phyloP scores from a whole-genome alignment of 2,888 invertebrate species.

The Spisula subtruncata region DNA sequence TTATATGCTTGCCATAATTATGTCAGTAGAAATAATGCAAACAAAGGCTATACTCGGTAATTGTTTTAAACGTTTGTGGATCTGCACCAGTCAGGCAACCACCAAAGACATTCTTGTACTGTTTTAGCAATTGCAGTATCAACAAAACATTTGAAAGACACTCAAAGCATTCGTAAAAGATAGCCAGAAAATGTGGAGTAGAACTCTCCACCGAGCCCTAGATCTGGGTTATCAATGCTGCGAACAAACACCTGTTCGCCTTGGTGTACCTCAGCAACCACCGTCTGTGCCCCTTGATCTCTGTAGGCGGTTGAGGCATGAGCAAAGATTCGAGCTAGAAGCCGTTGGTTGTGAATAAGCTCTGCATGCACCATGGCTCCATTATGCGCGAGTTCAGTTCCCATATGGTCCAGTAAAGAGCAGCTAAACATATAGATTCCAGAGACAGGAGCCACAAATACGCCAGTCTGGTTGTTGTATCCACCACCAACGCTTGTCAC shows the following conservation, averaged over 20 bases:
- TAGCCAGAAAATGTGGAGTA: constrained; percentile 64
- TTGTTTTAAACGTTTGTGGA: no score
- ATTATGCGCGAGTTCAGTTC: not conserved
- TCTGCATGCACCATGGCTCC: constrained; percentile 56
- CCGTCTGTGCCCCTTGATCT: constrained; percentile 62
- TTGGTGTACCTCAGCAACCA: constrained; percentile 41
- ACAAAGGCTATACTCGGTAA: no score
- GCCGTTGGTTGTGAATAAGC: constrained; percentile 48
- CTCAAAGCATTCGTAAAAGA: constrained; percentile 20
- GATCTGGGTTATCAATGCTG: constrained; percentile 44
- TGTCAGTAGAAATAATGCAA: no score
- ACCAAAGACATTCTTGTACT: no score
- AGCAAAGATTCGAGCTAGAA: constrained; percentile 54
- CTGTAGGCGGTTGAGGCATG: constrained; percentile 49
- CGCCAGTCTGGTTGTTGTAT: constrained; percentile 45
- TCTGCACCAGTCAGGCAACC: no score
- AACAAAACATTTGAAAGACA: not conserved
- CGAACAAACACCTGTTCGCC: constrained; percentile 52
- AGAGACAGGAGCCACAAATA: constrained; percentile 48
- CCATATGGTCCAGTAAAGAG: constrained; percentile 52
- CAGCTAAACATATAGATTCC: constrained; percentile 59
- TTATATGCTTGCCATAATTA: no score
- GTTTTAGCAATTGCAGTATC: no score
- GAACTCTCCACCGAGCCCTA: constrained; percentile 53
- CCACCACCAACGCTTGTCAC: constrained; percentile 47